Evolutionary conservation across 2,113 vertebrate genomes (phyloP).

Genomic region (Macroglossus sobrinus): DNA sequence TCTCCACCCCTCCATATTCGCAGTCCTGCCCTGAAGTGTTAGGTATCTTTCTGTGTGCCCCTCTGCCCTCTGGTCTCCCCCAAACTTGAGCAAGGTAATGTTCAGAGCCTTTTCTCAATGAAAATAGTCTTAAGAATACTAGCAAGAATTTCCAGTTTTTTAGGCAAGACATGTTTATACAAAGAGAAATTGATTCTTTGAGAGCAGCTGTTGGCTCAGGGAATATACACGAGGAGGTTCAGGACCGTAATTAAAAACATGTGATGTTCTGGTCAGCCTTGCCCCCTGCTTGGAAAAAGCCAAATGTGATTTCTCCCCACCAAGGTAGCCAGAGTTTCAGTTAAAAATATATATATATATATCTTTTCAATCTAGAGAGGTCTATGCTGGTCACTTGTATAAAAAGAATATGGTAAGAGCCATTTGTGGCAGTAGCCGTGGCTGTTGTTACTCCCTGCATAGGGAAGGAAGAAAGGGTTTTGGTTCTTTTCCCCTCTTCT

Average conservation of each 20-base stretch:
- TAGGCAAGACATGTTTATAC: constrained; percentile 65
- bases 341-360: background rate
- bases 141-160: constrained; percentile 54
- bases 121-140: constrained; percentile 55
- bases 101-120: constrained; percentile 3
- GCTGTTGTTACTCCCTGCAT: background rate
- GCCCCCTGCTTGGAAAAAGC: constrained; percentile 67
- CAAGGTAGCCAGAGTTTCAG: constrained; percentile 56
- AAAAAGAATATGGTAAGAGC: background rate
- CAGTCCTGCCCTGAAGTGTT: background rate
- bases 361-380: constrained; percentile 24
- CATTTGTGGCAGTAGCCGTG: background rate
- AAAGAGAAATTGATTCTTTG: constrained; percentile 67
- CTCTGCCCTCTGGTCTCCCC: background rate
- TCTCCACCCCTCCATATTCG: background rate
- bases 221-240: constrained; percentile 44
- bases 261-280: constrained; percentile 36
- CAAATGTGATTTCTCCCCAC: constrained; percentile 26
- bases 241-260: constrained; percentile 76
- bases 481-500: background rate
- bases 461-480: constrained; percentile 11
- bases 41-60: background rate
- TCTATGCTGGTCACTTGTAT: background rate
- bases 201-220: constrained; percentile 50
- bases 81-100: background rate